These are phyloP conservation scores for Myotis brandtii DNA, from an alignment of 2,113 vertebrate genomes.

Conservation along the genomic window DNA sequence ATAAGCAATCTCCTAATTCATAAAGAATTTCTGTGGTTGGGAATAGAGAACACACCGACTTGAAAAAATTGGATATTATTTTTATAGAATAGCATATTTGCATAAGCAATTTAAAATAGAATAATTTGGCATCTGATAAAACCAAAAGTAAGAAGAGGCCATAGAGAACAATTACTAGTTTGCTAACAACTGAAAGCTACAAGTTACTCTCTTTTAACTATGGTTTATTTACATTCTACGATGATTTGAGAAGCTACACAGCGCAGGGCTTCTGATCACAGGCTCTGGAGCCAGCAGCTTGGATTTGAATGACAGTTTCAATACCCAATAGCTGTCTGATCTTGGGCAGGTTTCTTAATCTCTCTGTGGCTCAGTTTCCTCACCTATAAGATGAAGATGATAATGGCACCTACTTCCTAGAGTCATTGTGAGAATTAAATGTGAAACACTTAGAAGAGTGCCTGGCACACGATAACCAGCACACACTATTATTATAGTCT, in stretches of 20 bases:
- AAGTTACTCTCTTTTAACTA: neutral
- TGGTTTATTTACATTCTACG: neutral
- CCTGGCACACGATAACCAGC: neutral
- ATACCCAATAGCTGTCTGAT: neutral
- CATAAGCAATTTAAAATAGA: constrained; percentile 31
- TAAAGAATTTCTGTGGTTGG: constrained; percentile 1
- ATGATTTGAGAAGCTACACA: neutral
- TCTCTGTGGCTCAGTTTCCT: constrained; percentile 10
- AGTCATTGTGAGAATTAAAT: neutral
- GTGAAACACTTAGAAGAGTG: neutral
- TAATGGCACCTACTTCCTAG: neutral
- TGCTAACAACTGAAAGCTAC: neutral
- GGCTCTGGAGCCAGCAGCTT: neutral
- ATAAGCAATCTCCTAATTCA: neutral
- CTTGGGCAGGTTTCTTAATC: neutral
- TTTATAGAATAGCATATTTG: neutral
- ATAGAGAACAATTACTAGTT: neutral
- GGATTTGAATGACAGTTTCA: neutral
- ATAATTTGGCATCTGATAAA: neutral
- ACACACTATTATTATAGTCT: neutral
- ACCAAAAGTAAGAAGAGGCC: neutral
- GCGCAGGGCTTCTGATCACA: neutral
- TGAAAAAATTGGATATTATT: constrained; percentile 20
- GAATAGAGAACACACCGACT: neutral
- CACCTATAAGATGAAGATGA: neutral